Evolutionary conservation across 1,140 invertebrate species (phyloP), one percentile per base, ranked within the genome.

Genomic region (Euborellia annulipes): DNA sequence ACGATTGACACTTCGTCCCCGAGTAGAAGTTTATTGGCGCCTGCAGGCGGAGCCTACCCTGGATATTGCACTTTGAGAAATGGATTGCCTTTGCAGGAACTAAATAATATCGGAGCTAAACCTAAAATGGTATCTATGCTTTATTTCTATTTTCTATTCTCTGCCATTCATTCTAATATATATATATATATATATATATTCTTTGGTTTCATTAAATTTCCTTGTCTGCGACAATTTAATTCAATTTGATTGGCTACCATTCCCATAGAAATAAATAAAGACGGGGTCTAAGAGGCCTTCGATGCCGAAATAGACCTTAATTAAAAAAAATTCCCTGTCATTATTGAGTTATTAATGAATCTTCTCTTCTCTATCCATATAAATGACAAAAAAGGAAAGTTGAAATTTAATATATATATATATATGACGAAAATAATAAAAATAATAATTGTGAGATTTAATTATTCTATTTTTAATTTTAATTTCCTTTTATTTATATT

Each of bases 1-100:
- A 83, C 79, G 45, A 83, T 83, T 57, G 79, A 82, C 55, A 80
- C 78, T n/a, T 63, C 62, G 38, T 80, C 78, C 20, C 76, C 78
- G 9, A 73, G 71, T 37, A 63, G 78, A 51, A 71, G 66, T 56
- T 58, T 76, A 13, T 54, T 76, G 39, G 55, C 51, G 56, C 55
- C 56, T 55, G 50, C 57, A 48, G 55, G 66, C 52, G 55, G 64
- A 54, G 67, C 65, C 53, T 72, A 72, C 54, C 70, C 75, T 46
- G 75, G 76, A 14, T 82, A 80, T 59, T 81, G 77, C 58, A 80
- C 76, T 19, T 66, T 81, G 48, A 65, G 78, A 14, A 78, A 77
- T 41, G 62, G 62, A 51, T 70, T 78, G 62, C 75, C 76, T 39
- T 58, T 76, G 40, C 69, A 75, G 55, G 76, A 79, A 45, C 52